Percentiles rank a stretch among this genome's conserved stretches.
phyloP scores from a whole-genome alignment of 23 tunicate species.

The Styela plicata region DNA sequence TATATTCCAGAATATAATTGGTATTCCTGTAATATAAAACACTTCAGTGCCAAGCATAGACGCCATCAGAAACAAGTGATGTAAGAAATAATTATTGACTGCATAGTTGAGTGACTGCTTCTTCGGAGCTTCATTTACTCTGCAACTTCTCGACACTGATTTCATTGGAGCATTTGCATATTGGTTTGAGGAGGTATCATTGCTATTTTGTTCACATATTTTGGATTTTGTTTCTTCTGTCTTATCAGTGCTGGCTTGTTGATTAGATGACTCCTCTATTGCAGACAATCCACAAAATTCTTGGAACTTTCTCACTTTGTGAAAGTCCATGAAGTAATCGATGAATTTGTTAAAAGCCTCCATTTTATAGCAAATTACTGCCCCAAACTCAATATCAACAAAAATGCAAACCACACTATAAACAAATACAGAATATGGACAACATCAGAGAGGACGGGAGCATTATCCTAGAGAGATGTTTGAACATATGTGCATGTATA shows the following conservation, averaged over 20 bases:
- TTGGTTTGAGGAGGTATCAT: neutral
- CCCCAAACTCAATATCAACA: too few species aligned
- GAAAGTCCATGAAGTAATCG: conserved; percentile 91
- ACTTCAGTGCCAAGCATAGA: conserved; percentile 82
- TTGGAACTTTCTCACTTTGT: conserved; percentile 96
- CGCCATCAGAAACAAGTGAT: conserved; percentile 78
- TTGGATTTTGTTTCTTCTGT: neutral
- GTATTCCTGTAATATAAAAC: conserved; percentile 83
- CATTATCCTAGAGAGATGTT: too few species aligned
- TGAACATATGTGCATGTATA: too few species aligned
- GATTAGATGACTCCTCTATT: neutral
- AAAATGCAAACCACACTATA: too few species aligned
- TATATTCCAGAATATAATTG: conserved; percentile 83
- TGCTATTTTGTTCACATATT: neutral
- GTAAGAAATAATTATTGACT: conserved; percentile 62
- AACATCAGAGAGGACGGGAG: too few species aligned
- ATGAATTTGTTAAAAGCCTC: conserved; percentile 38
- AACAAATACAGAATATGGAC: too few species aligned
- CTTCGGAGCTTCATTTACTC: conserved; percentile 25
- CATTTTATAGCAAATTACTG: too few species aligned
- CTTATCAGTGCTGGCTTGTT: conserved; percentile 1
- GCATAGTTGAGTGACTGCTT: conserved; percentile 29
- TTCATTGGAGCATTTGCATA: neutral
- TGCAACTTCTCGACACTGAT: neutral
- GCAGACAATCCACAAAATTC: conserved; percentile 85